phyloP scores from a whole-genome alignment of 1,140 invertebrate species.

The Radopholus similis region DNA sequence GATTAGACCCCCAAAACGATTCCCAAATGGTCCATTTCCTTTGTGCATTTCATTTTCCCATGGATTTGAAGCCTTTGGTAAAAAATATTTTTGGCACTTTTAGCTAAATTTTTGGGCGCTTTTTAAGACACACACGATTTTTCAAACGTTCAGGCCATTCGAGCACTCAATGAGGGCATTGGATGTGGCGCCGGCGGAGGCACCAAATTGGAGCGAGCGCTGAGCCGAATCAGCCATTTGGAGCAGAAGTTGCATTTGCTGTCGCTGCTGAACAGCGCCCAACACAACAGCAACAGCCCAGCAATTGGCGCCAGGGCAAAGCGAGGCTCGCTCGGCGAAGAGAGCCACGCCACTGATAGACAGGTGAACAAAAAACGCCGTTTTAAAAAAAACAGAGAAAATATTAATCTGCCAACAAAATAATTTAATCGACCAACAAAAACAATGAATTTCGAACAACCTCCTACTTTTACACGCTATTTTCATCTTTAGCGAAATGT shows the following conservation, averaged over 20 bases:
- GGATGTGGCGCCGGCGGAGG: background rate
- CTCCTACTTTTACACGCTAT: too few species aligned
- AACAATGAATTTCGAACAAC: too few species aligned
- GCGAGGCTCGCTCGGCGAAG: background rate
- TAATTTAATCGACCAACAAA: background rate
- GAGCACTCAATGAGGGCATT: too few species aligned
- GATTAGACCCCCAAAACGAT: too few species aligned
- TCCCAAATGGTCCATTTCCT: too few species aligned
- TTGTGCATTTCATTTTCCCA: too few species aligned
- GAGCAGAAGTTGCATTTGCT: conserved; percentile 1
- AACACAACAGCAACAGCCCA: background rate
- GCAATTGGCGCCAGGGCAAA: background rate
- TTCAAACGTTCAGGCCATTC: too few species aligned
- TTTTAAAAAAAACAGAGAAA: conserved; percentile 4
- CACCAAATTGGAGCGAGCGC: conserved; percentile 7
- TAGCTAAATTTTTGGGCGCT: too few species aligned
- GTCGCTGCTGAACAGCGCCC: background rate
- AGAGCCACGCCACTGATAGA: background rate
- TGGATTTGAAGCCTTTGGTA: too few species aligned
- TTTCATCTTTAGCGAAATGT: too few species aligned
- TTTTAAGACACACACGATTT: too few species aligned
- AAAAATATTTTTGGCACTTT: too few species aligned
- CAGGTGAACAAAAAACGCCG: background rate
- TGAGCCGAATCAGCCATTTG: conserved; percentile 16
- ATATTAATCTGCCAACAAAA: background rate